A percentile compares a stretch with the other conserved stretches of the same genome.
These are phyloP conservation scores for Dicerorhinus sumatrensis DNA, from an alignment of 2,113 vertebrate genomes.

Conservation along the genomic window DNA sequence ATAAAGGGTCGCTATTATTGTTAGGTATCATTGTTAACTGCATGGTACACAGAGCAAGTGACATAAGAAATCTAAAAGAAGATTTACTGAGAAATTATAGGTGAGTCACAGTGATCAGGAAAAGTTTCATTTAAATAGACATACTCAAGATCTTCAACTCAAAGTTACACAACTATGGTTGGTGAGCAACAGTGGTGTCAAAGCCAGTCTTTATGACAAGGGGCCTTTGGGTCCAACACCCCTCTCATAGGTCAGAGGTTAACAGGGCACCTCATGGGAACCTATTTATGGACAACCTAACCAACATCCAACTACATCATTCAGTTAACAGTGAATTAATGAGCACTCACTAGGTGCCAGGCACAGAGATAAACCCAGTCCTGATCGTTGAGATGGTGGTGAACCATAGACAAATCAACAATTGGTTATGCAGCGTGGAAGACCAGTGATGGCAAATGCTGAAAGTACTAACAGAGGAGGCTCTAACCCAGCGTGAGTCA, in stretches of 20 bases:
- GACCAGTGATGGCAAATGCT: neutral
- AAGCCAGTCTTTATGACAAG: neutral
- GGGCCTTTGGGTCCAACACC: neutral
- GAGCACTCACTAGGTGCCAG: neutral
- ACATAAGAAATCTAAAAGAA: constrained; percentile 43
- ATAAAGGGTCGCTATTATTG: constrained; percentile 31
- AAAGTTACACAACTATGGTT: constrained; percentile 2
- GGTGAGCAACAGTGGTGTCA: constrained; percentile 18
- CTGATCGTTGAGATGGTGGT: neutral
- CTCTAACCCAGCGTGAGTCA: neutral
- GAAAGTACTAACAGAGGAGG: neutral
- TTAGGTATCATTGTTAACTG: constrained; percentile 45
- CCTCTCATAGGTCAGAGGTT: neutral
- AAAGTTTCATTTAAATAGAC: constrained; percentile 39
- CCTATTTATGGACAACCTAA: neutral
- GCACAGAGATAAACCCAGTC: neutral
- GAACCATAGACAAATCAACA: neutral
- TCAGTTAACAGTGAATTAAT: constrained; percentile 21
- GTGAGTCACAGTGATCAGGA: constrained; percentile 47
- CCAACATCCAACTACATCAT: neutral
- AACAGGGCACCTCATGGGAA: neutral
- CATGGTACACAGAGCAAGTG: neutral
- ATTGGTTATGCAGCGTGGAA: neutral
- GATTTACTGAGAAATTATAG: constrained; percentile 54
- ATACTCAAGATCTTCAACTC: constrained; percentile 40